A percentile compares a stretch with the other conserved stretches of the same genome.
These are phyloP conservation scores for Pycnomerus fuliginosus DNA, from an alignment of 2,888 invertebrate species.

Conservation along the genomic window DNA sequence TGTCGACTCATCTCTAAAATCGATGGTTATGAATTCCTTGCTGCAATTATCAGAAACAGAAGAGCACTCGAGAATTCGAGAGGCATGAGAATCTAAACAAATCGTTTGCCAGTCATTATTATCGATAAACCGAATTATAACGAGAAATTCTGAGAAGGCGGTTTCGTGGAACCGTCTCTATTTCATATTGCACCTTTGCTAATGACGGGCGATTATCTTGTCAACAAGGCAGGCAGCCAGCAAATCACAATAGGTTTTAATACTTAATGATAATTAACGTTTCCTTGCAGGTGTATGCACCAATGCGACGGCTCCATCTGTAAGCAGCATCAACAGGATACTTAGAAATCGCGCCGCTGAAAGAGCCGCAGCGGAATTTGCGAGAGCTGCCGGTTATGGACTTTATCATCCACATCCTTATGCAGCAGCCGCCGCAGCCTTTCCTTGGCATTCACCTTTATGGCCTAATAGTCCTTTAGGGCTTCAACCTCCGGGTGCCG, in stretches of 20 bases:
- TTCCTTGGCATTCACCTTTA: slow-evolving; percentile 57
- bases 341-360: slow-evolving; percentile 94
- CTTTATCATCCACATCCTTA: slow-evolving; percentile 78
- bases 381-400: slow-evolving; percentile 87
- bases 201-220: slow-evolving; percentile 23
- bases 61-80: no score
- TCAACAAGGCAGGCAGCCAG: slow-evolving; percentile 13
- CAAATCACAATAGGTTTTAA: slow-evolving; percentile 14
- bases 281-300: slow-evolving; percentile 81
- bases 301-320: slow-evolving; percentile 93
- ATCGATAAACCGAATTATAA: no score
- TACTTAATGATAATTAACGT: slow-evolving; percentile 13
- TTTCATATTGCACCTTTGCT: slow-evolving; percentile 18
- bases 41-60: no score
- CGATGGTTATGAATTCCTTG: no score
- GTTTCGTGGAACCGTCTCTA: slow-evolving; percentile 15
- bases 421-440: slow-evolving; percentile 57
- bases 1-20: slow-evolving; percentile 25
- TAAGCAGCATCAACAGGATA: slow-evolving; percentile 96
- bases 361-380: slow-evolving; percentile 93
- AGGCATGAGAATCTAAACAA: no score
- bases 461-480: slow-evolving; percentile 63
- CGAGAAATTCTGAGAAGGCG: slow-evolving; percentile 6
- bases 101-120: no score
- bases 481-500: slow-evolving; percentile 59